Evolutionary conservation across 2,113 vertebrate genomes (phyloP).

Genomic region (Hemiscyllium ocellatum): DNA sequence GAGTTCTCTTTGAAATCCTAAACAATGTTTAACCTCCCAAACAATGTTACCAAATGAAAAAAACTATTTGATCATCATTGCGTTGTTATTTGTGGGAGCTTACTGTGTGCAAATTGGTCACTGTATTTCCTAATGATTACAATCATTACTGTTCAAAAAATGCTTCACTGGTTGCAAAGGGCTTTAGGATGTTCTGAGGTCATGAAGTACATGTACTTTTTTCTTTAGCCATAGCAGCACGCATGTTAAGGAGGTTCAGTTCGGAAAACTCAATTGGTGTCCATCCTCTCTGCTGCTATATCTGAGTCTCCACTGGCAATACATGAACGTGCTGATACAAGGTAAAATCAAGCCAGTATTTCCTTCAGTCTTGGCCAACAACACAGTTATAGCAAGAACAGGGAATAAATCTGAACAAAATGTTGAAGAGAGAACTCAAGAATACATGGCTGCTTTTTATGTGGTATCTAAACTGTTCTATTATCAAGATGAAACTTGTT

Average conservation of each 20-base stretch:
- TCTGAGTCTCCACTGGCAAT: not conserved
- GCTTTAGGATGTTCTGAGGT: not conserved
- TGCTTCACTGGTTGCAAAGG: not conserved
- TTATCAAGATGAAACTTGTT: not conserved
- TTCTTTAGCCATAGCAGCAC: not conserved
- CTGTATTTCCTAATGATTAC: not conserved
- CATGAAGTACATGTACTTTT: not conserved
- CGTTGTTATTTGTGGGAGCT: not conserved
- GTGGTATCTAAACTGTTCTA: not conserved
- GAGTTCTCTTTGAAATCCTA: not conserved
- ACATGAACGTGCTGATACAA: not conserved
- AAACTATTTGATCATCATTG: not conserved
- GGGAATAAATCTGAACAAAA: not conserved
- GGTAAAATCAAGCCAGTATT: not conserved
- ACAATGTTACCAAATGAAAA: not conserved
- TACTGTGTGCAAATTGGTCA: not conserved
- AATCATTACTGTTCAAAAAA: not conserved
- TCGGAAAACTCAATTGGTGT: not conserved
- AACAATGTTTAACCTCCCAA: not conserved
- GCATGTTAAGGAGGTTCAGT: no score
- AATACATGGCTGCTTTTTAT: not conserved
- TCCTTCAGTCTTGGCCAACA: not conserved
- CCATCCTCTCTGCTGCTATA: not conserved
- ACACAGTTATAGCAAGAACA: not conserved
- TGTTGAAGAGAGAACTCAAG: not conserved